Evolutionary conservation across 1,140 invertebrate genomes (phyloP).

Genomic region (Drosophila prosaltans): DNA sequence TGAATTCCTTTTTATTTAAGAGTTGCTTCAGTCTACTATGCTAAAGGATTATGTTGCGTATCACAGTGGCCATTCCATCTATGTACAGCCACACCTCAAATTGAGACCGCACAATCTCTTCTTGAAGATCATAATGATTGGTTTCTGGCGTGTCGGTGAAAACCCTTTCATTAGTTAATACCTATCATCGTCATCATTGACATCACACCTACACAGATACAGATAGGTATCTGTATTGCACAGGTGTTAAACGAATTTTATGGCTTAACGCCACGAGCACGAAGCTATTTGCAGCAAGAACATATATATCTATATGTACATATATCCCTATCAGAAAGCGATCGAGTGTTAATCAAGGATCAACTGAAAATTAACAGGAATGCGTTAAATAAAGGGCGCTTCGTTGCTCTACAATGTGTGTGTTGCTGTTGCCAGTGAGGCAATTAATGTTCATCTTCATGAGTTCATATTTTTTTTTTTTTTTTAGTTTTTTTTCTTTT

Average conservation of each 20-base stretch:
- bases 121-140: constrained; percentile 40
- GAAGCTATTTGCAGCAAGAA: not conserved
- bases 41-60: not conserved
- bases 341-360: constrained; percentile 66
- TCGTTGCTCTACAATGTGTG: not conserved
- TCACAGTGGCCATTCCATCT: not conserved
- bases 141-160: constrained; percentile 35
- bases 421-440: constrained; percentile 2
- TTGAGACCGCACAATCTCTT: constrained; percentile 23
- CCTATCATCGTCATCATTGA: constrained; percentile 72
- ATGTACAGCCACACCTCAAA: not conserved
- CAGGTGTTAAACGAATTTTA: constrained; percentile 76
- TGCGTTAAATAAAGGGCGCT: constrained; percentile 66
- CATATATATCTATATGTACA: no score
- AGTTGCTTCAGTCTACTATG: no score
- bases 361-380: constrained; percentile 71
- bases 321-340: constrained; percentile 40
- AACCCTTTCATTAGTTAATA: constrained; percentile 68
- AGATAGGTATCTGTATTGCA: not conserved
- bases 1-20: no score
- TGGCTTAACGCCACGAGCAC: constrained; percentile 68
- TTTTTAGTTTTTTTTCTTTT: constrained; percentile 23
- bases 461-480: constrained; percentile 18
- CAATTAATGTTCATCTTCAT: constrained; percentile 50
- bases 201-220: constrained; percentile 48